A percentile compares a stretch with the other conserved stretches of the same genome.
Conservation (phyloP, 2,888 invertebrate species). For the Ischnus inquisitorius region DNA sequence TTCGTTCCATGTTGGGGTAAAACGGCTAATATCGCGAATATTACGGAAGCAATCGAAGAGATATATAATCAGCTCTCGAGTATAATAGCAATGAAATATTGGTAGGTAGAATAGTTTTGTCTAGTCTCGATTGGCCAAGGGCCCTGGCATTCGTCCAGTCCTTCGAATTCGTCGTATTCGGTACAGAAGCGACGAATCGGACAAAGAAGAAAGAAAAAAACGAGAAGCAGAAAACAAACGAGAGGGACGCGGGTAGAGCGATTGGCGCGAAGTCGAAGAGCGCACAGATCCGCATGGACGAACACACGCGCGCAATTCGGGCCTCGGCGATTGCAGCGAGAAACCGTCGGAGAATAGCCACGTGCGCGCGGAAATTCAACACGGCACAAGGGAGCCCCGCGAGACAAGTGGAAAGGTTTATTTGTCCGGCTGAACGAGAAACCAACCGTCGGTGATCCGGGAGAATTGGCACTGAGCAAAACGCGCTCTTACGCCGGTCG, state of each 20-base stretch:
- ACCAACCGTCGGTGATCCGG: constrained; percentile 22
- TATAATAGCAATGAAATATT: constrained; percentile 41
- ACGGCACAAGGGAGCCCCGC: neutral
- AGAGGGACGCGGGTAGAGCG: constrained; percentile 38
- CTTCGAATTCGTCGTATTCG: constrained; percentile 42
- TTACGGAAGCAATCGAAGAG: constrained; percentile 44
- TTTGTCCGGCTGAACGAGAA: constrained; percentile 37
- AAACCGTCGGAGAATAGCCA: neutral
- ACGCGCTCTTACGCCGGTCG: neutral
- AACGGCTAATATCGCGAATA: constrained; percentile 42
- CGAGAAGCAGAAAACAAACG: no score
- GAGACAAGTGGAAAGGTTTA: constrained; percentile 22
- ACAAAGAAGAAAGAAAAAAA: neutral
- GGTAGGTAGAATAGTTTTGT: constrained; percentile 18
- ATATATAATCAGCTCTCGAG: neutral
- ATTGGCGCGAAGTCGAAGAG: constrained; percentile 35
- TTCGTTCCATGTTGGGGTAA: no score
- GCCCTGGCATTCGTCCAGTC: constrained; percentile 80
- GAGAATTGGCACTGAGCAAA: constrained; percentile 48
- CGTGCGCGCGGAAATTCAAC: neutral
- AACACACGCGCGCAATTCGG: constrained; percentile 4
- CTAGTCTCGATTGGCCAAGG: constrained; percentile 72
- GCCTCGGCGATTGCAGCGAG: neutral
- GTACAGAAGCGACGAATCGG: constrained; percentile 41
- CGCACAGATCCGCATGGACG: neutral